These are phyloP conservation scores for Anser cygnoides DNA, from an alignment of 2,113 vertebrate species.

Conservation along the genomic window DNA sequence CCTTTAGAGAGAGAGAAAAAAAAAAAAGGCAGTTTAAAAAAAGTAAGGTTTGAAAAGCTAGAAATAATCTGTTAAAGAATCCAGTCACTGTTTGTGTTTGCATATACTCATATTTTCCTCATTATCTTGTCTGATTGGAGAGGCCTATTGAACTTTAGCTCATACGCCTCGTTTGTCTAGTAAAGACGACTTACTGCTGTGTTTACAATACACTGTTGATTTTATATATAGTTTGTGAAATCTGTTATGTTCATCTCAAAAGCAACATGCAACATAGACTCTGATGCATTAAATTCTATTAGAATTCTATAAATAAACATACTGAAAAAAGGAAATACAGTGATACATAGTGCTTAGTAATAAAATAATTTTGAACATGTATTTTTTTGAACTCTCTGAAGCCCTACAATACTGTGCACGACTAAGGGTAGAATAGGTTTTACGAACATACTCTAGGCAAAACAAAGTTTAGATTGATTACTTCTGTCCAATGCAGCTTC, in stretches of 20 bases:
- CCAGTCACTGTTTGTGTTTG: not conserved
- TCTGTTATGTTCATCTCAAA: not conserved
- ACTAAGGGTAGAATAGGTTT: not conserved
- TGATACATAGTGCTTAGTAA: not conserved
- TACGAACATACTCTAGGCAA: not conserved
- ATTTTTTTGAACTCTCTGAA: not conserved
- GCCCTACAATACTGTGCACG: not conserved
- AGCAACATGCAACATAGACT: not conserved
- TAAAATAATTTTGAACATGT: not conserved
- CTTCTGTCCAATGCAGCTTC: slow-evolving; percentile 1
- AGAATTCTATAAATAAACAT: not conserved
- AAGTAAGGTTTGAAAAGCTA: not conserved
- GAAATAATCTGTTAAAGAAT: not conserved
- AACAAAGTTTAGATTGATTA: not conserved
- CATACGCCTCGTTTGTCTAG: not conserved
- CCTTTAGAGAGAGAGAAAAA: not conserved
- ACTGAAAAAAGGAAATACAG: not conserved
- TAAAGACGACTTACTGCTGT: not conserved
- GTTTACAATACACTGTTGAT: not conserved
- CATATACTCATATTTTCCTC: not conserved
- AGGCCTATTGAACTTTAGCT: not conserved
- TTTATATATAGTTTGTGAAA: not conserved
- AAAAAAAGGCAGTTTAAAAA: not conserved
- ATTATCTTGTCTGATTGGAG: not conserved
- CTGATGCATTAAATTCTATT: not conserved